phyloP scores from a whole-genome alignment of 2,888 invertebrate genomes.

The Megastigmus dorsalis region DNA sequence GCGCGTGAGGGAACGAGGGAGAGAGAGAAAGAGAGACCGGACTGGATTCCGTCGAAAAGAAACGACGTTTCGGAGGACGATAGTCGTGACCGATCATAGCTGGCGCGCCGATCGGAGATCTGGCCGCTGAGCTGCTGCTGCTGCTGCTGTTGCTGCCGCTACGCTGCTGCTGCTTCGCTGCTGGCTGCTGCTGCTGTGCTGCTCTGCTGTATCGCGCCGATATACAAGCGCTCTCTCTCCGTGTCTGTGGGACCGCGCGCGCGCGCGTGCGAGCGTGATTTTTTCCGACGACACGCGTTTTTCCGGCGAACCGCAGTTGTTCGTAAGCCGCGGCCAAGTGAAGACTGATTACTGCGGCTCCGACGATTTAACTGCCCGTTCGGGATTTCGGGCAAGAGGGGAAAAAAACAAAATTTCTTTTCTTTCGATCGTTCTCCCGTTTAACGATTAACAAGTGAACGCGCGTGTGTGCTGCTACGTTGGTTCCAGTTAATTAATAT shows the following conservation, averaged over 20 bases:
- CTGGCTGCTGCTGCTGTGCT: conserved; percentile 2
- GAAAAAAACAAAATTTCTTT: neutral
- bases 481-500: too few species aligned
- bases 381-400: too few species aligned
- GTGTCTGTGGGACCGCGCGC: neutral
- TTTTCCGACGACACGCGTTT: too few species aligned
- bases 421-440: neutral
- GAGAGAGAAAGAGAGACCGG: conserved; percentile 54
- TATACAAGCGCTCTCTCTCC: too few species aligned
- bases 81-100: conserved; percentile 75
- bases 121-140: conserved; percentile 52
- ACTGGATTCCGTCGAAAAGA: conserved; percentile 73
- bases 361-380: neutral
- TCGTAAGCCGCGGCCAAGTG: too few species aligned
- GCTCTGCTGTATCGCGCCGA: neutral
- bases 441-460: neutral
- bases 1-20: conserved; percentile 48
- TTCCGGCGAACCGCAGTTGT: too few species aligned
- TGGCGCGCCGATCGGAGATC: conserved; percentile 73
- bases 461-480: neutral
- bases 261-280: neutral
- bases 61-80: conserved; percentile 73
- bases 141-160: conserved; percentile 19
- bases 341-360: neutral
- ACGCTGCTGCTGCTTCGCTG: conserved; percentile 7